phyloP scores from a whole-genome alignment of 1,140 invertebrate species.

The Megalopta genalis region DNA sequence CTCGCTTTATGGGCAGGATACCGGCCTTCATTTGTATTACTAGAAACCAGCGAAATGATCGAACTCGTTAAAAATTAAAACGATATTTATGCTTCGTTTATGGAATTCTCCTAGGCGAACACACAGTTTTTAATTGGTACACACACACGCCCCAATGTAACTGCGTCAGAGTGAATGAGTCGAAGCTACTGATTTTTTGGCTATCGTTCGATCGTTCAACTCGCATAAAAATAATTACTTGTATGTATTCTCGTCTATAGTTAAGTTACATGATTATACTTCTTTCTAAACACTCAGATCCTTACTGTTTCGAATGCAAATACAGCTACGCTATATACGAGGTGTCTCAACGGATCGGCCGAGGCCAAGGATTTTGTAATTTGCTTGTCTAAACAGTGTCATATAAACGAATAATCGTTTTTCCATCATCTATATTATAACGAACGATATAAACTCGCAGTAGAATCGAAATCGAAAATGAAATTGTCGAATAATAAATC shows the following conservation, averaged over 20 bases:
- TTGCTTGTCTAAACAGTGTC: not conserved
- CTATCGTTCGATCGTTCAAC: slow-evolving; percentile 24
- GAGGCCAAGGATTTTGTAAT: not conserved
- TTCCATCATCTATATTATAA: not conserved
- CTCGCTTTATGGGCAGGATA: too few species aligned
- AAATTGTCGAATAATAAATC: not conserved
- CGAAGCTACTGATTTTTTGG: slow-evolving; percentile 29
- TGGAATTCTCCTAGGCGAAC: slow-evolving; percentile 13
- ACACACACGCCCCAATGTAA: slow-evolving; percentile 1
- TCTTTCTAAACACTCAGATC: slow-evolving; percentile 50
- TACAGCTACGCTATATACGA: slow-evolving; percentile 40
- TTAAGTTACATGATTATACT: slow-evolving; percentile 51
- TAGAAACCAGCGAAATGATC: not conserved
- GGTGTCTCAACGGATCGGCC: slow-evolving; percentile 7
- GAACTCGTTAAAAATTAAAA: not conserved
- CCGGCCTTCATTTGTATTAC: not conserved
- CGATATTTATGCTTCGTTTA: slow-evolving; percentile 7
- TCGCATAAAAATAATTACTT: slow-evolving; percentile 46
- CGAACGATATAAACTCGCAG: not conserved
- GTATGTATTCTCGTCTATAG: slow-evolving; percentile 38
- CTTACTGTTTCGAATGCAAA: slow-evolving; percentile 44
- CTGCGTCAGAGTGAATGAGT: slow-evolving; percentile 23
- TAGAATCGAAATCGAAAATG: not conserved
- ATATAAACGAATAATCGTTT: not conserved
- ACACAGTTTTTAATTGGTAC: slow-evolving; percentile 13